Evolutionary conservation across 2,888 invertebrate genomes (phyloP), one percentile per base, ranked within the genome.

Genomic region (Leptopilina drosophilae): DNA sequence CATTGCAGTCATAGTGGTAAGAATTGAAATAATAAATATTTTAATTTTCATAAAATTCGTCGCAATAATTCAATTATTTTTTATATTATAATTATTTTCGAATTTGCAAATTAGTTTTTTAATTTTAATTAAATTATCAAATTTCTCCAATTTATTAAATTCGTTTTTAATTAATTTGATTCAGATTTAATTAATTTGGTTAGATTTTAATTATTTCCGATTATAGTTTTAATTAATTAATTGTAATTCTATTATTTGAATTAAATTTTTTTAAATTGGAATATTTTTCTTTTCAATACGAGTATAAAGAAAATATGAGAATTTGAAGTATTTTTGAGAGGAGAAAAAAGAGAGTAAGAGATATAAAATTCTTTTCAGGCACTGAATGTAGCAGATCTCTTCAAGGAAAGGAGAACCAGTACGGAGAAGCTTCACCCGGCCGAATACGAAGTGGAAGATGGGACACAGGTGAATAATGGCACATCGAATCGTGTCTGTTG

Each of bases 1-100:
- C 33, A 93, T 93, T 77, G 96, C 97, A 80, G 85, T 95, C 76
- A 90, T 96, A 84, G 94, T 95, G 92, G 97, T 97, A 90, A 94
- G 95, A 94, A 86, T 77, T 69, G 76, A 14, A 73, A 56, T 73
- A 40, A 20, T 20, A 20, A 20, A 20, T 20, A 20, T 20, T 20
- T 20, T 20, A 20, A 20, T 20, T 20, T 20, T 20, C 20, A 20
- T 33, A 1, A 33, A 33, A 33, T 33, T 33, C 33, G 3, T 33
- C 33, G 33, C 33, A 33, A 33, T 33, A 33, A 33, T 33, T n/a
- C 5, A 56, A n/a, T 56, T 56, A n/a, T 33, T 33, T 1, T 33
- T 33, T 33, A 3, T 33, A 5, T 33, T 33, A 4, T 33, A 33
- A 33, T 33, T 33, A 33, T 33, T 33, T 33, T 33, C 20, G 0